Evolutionary conservation across 92 coral and sea anemone species (phyloP), one percentile per base, ranked within the genome.

Genomic region (Blastomussa wellsi): DNA sequence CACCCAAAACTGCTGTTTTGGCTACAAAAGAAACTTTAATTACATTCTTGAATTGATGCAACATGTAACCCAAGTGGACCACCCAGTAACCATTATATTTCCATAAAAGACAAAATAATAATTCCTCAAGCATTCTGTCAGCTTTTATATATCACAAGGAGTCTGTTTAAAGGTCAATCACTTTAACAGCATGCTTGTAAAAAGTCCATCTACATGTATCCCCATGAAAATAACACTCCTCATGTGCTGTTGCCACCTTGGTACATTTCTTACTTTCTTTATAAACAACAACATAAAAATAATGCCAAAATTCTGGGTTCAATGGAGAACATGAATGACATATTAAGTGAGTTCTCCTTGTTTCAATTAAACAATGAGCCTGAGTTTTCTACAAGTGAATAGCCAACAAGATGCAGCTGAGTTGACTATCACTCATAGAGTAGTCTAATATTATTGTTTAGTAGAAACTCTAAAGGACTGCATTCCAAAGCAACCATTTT

Each of bases 101-200:
- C 44, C 1, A 31, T 24, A n/a, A 22, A n/a, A 47, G 79, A 75
- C 79, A 75, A 49, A 76, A 48, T 13, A 7, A 22, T 20, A 38
- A 7, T 5, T 7, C 13, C 52, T 17, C 36, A 48, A 16, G 19
- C 22, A 2, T 36, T 24, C 9, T 5, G 16, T 29, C 44, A 44
- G 11, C 11, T 44, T 39, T 44, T 44, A 44, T 44, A 16, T 38
- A 37, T 35, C 15, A 26, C 76, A 62, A 7, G 17, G 35, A 19
- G 48, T 13, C 75, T 70, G 44, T 70, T 48, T 37, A 70, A 70
- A 70, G 75, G 47, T 70, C 44, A 70, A 70, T 22, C 3, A 62
- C 13, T 10, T 51, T 51, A 51, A 51, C 53, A 41, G 44, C 44
- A 41, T 41, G 44, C 4, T 41, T 41, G 44, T 41, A 7, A 41